Evolutionary conservation across 2,888 invertebrate species (phyloP), one percentile per base, ranked within the genome.

Genomic region (Eupithecia pulchellata): DNA sequence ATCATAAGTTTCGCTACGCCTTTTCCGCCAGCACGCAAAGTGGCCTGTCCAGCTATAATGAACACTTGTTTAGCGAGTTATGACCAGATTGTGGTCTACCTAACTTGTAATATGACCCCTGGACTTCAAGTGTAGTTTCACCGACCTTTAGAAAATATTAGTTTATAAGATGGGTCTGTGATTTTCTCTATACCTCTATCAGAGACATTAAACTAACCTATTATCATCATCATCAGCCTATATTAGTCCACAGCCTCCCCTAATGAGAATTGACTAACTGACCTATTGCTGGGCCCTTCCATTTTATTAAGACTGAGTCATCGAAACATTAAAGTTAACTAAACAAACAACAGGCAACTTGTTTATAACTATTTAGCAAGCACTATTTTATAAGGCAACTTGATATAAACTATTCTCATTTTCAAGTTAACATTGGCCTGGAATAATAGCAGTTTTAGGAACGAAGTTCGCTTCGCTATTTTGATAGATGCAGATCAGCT

Each of bases 71-170:
- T 34, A 61, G 34, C 32, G 13, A 61, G 32, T 61, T 61, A 61
- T 34, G 61, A 32, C 32, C 60, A 29, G 30, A n/a, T 13, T 34
- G 61, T 34, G 61, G 34, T 20, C 9, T 13, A 30, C n/a, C 60
- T 60, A 63, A 64, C 66, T 66, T 64, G 52, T 65, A 62, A 62
- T 62, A 29, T 69, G 72, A 69, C 69, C 72, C 72, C 52, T 52
- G 52, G 20, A 13, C 52, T 47, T 47, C 20, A 52, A 25, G 47
- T 25, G 20, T 11, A 25, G 68, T 72, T 72, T 72, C 72, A 68
- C 72, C 29, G 8, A 42, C 68, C 61, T 68, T 65, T 65, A 13
- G 36, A 30, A 55, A 32, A 61, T 32, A 52, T 25, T 52, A 52
- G 25, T 52, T 52, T 52, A 25, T 25, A 25, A 25, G 52, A 20